A percentile compares a stretch with the other conserved stretches of the same genome.
Evolutionary conservation across 1,140 invertebrate species (phyloP).

Genomic region (Drosophila tristis): DNA sequence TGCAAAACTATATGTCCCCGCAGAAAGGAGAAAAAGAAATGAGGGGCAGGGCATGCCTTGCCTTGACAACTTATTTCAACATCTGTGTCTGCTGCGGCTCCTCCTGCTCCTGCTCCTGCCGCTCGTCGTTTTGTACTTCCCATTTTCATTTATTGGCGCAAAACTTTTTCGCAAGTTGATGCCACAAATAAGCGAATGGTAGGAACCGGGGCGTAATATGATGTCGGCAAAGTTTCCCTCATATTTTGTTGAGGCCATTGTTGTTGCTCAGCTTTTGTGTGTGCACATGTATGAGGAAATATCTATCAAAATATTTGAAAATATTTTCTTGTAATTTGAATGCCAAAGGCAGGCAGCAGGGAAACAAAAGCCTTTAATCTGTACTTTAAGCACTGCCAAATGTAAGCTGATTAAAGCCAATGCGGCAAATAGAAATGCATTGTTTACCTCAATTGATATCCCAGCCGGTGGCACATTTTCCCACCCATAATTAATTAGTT

Average conservation of each 20-base stretch:
- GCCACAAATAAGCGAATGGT: conserved; percentile 39
- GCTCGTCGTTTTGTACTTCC: conserved; percentile 55
- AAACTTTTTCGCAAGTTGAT: conserved; percentile 72
- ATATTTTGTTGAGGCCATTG: conserved; percentile 35
- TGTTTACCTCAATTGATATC: conserved; percentile 49
- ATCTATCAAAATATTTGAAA: conserved; percentile 58
- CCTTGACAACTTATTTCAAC: conserved; percentile 80
- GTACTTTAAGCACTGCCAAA: conserved; percentile 3
- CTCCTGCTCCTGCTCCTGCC: conserved; percentile 20
- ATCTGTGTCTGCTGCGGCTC: conserved; percentile 32
- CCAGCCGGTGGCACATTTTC: conserved; percentile 8
- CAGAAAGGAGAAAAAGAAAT: conserved; percentile 1
- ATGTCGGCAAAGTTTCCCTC: conserved; percentile 42
- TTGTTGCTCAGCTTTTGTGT: conserved; percentile 6
- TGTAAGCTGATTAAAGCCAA: conserved; percentile 26
- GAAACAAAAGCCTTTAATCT: conserved; percentile 5
- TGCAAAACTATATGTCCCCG: conserved; percentile 57
- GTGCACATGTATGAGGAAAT: not conserved
- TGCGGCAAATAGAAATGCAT: conserved; percentile 38
- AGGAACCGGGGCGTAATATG: not conserved
- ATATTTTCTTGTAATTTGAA: conserved; percentile 35
- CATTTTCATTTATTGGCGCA: conserved; percentile 80
- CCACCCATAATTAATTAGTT: conserved; percentile 31
- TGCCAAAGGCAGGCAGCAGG: not conserved
- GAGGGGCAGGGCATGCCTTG: conserved; percentile 36